A percentile compares a stretch with the other conserved stretches of the same genome.
Conservation (phyloP, 2,888 invertebrate genomes). For the Pterostichus niger region DNA sequence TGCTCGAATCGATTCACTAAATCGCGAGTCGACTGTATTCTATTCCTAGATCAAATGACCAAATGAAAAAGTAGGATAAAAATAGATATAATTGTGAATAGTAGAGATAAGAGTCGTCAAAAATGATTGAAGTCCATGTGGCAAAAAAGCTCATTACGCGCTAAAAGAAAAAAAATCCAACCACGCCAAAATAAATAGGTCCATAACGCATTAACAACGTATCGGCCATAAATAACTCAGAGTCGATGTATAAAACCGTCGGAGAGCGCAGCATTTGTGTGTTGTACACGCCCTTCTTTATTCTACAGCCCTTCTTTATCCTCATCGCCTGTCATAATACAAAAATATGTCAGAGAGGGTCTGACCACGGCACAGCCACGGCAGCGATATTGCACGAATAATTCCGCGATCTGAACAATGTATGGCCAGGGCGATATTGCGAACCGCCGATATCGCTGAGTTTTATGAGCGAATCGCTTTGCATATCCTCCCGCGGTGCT, state of each 20-base stretch:
- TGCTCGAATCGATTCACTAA: no score
- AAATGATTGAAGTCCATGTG: slow-evolving; percentile 35
- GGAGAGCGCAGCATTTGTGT: slow-evolving; percentile 14
- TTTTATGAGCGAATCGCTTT: slow-evolving; percentile 49
- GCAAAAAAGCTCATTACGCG: slow-evolving; percentile 41
- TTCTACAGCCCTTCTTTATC: slow-evolving; percentile 53
- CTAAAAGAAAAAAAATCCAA: slow-evolving; percentile 29
- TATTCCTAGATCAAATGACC: background rate
- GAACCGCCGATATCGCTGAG: slow-evolving; percentile 33
- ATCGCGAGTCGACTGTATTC: no score
- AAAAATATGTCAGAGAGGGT: slow-evolving; percentile 62
- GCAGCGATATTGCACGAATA: slow-evolving; percentile 43
- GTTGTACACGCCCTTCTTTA: slow-evolving; percentile 41
- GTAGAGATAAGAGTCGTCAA: slow-evolving; percentile 9
- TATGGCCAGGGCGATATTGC: slow-evolving; percentile 22
- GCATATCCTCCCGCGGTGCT: slow-evolving; percentile 53
- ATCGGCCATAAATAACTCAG: slow-evolving; percentile 51
- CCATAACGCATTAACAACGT: slow-evolving; percentile 55
- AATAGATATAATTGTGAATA: slow-evolving; percentile 23
- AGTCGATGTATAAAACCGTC: slow-evolving; percentile 26
- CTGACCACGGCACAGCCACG: slow-evolving; percentile 1
- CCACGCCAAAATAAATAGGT: slow-evolving; percentile 44
- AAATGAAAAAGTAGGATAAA: background rate
- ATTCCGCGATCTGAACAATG: slow-evolving; percentile 62
- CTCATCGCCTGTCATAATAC: slow-evolving; percentile 60